phyloP scores from a whole-genome alignment of 1,140 invertebrate species.

The Tetranychus cinnabarinus region DNA sequence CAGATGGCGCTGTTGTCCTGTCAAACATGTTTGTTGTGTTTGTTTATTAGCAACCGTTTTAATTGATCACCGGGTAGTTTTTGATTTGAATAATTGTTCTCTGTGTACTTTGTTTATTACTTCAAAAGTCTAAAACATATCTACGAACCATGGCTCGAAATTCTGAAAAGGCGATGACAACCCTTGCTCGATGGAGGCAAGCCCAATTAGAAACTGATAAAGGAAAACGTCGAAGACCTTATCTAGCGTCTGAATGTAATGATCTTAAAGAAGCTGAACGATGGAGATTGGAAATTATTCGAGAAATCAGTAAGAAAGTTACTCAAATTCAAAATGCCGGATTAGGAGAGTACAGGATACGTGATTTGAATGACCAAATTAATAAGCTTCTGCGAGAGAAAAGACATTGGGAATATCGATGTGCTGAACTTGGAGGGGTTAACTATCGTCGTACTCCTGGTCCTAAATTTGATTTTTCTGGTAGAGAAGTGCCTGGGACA shows the following conservation, averaged over 20 bases:
- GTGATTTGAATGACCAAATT: conserved; percentile 97
- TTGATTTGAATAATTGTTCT: neutral
- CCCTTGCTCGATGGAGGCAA: conserved; percentile 75
- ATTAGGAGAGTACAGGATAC: conserved; percentile 85
- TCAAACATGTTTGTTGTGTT: no score
- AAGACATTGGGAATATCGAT: conserved; percentile 90
- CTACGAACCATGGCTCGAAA: conserved; percentile 22
- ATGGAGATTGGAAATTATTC: conserved; percentile 82
- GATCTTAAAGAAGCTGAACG: conserved; percentile 73
- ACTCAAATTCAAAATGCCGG: conserved; percentile 97
- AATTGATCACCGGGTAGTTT: neutral
- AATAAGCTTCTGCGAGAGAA: conserved; percentile 85
- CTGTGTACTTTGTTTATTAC: neutral
- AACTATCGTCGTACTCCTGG: conserved; percentile 53
- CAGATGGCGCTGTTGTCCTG: no score
- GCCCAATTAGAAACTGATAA: conserved; percentile 65
- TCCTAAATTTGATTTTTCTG: conserved; percentile 76
- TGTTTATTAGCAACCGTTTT: no score
- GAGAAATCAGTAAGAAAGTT: conserved; percentile 96
- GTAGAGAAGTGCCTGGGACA: conserved; percentile 89
- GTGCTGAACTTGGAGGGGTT: conserved; percentile 76
- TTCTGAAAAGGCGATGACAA: conserved; percentile 48
- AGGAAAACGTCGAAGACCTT: conserved; percentile 52
- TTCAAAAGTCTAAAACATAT: neutral
- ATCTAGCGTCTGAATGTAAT: conserved; percentile 74